A percentile compares a stretch with the other conserved stretches of the same genome.
phyloP scores from a whole-genome alignment of 2,888 invertebrate genomes.

The Dinocampus coccinellae region DNA sequence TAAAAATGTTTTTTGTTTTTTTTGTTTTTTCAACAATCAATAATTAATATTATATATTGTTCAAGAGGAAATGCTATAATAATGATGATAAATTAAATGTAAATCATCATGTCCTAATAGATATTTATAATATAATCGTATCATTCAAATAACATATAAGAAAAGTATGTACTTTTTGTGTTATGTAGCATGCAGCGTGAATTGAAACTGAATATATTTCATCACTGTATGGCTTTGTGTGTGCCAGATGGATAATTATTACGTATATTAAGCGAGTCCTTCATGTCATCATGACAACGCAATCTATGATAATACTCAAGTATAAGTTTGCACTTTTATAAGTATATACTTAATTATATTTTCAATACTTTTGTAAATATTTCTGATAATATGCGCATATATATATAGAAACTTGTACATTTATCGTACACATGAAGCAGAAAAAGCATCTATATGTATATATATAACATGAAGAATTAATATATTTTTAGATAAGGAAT shows the following conservation, averaged over 20 bases:
- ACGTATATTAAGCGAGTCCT: neutral
- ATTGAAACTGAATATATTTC: neutral
- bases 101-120: neutral
- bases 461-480: neutral
- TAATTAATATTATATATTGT: too few species aligned
- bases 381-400: neutral
- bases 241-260: neutral
- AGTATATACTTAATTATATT: neutral
- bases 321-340: too few species aligned
- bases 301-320: neutral
- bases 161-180: too few species aligned
- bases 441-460: too few species aligned
- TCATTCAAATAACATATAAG: too few species aligned
- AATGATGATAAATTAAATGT: too few species aligned
- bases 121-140: too few species aligned
- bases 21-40: too few species aligned
- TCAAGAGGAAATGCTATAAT: too few species aligned
- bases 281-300: neutral
- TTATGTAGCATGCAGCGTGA: neutral
- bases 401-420: neutral
- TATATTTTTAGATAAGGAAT: neutral
- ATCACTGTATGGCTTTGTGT: neutral
- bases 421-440: neutral
- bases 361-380: neutral
- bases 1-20: neutral